Evolutionary conservation across 92 coral and sea anemone genomes (phyloP), one percentile per base, ranked within the genome.

Genomic region (Siderastrea radians): DNA sequence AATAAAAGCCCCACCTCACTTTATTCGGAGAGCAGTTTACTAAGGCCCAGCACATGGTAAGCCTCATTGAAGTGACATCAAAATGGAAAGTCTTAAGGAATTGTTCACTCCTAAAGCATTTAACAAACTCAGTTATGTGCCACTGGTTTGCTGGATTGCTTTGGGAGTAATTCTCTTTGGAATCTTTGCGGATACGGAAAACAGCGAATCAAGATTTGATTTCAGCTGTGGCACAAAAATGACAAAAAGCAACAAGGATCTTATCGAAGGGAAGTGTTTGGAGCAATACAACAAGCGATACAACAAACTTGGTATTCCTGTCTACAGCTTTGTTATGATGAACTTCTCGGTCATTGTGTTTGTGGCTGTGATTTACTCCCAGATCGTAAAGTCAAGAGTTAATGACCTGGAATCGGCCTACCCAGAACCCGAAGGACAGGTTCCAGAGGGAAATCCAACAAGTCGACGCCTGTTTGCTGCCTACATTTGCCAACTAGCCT

Each of bases 181-280:
- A 47, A 49, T 47, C 45, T 82, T 82, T 60, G 19, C 53, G 49
- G 65, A 62, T 0, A 61, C 61, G 52, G 87, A 72, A 48, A 74
- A 19, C 72, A 83, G 12, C 13, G 87, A 72, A 49, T 38, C 78
- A 6, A 62, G 80, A 10, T 63, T 17, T 43, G 80, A 75, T 55
- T 72, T 73, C 87, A 51, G 50, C 62, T 84, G 87, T 19, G 84
- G 13, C 48, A 46, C 13, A 2, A 61, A 19, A 14, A 8, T 3
- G 17, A 7, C 7, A 44, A 26, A 26, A 26, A 63, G 19, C 16
- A 69, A 79, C 8, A 49, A 49, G 26, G 85, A 79, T n/a, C n/a
- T 55, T 12, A 81, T 71, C 15, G 72, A 59, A 46, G 87, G 58
- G 26, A 53, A 16, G 72, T 87, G 90, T 72, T 68, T 49, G 17